A percentile compares a stretch with the other conserved stretches of the same genome.
phyloP scores from a whole-genome alignment of 1,140 invertebrate genomes.

The Bacillus rossius region DNA sequence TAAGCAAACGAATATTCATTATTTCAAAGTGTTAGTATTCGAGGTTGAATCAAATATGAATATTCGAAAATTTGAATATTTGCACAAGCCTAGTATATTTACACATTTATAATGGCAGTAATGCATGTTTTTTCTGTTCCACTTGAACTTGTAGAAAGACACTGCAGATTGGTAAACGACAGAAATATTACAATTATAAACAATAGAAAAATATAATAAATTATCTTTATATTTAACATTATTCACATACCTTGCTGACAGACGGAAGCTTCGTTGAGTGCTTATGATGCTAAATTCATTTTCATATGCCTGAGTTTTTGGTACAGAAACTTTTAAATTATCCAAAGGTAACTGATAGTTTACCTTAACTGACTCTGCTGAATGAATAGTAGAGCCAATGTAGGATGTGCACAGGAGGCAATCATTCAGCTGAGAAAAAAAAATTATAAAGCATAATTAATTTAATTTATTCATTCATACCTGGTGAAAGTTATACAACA shows the following conservation, averaged over 20 bases:
- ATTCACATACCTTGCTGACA: conserved; percentile 54
- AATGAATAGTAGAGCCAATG: conserved; percentile 35
- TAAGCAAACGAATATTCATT: too few relatives aligned
- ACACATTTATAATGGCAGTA: too few relatives aligned
- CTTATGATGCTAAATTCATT: conserved; percentile 57
- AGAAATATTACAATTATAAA: too few relatives aligned
- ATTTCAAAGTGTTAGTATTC: too few relatives aligned
- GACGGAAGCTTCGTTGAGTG: conserved; percentile 59
- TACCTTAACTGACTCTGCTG: conserved; percentile 41
- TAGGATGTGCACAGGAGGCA: conserved; percentile 58
- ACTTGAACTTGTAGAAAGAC: too few relatives aligned
- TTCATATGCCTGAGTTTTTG: conserved; percentile 44
- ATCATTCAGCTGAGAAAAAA: conserved; percentile 57
- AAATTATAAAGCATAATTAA: conserved; percentile 11
- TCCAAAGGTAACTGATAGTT: conserved; percentile 55
- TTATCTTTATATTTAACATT: background rate
- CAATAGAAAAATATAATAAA: background rate
- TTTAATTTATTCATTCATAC: background rate
- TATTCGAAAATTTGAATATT: too few relatives aligned
- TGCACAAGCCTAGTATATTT: too few relatives aligned
- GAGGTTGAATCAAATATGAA: too few relatives aligned
- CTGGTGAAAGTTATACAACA: too few relatives aligned
- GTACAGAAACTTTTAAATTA: conserved; percentile 56
- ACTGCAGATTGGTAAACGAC: too few relatives aligned
- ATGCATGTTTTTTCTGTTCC: too few relatives aligned